Conservation (phyloP, 2,113 vertebrate genomes). For the Chlorodrepanis virens region DNA sequence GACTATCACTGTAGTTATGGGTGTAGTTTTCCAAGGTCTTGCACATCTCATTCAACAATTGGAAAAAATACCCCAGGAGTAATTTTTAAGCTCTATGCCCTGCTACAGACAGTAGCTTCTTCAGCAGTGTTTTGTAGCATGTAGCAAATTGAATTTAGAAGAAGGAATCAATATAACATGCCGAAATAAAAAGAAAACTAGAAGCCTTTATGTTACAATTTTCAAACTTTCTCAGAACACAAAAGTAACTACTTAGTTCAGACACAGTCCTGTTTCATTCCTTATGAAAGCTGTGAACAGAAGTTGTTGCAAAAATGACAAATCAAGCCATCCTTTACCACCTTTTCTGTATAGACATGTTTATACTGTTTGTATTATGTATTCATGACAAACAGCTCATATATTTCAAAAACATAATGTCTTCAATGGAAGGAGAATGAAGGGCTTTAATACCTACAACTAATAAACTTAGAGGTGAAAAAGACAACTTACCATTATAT, state of each 20-base stretch:
- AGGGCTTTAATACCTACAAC: not conserved
- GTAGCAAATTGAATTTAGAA: not conserved
- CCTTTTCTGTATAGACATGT: not conserved
- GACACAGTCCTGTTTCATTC: not conserved
- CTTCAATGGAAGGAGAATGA: not conserved
- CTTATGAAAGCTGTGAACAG: not conserved
- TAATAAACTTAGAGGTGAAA: not conserved
- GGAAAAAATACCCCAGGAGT: not conserved
- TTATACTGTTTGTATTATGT: not conserved
- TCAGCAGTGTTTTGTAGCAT: not conserved
- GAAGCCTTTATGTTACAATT: not conserved
- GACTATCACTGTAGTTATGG: not conserved
- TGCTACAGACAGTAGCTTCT: not conserved
- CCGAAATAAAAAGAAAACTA: not conserved
- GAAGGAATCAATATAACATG: not conserved
- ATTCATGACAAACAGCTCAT: not conserved
- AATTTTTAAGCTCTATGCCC: not conserved
- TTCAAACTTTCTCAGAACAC: not conserved
- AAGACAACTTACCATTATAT: constrained; percentile 93
- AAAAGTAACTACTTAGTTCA: not conserved
- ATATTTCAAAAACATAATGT: not conserved
- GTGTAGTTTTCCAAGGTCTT: not conserved
- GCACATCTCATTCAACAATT: not conserved
- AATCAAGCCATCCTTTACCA: not conserved
- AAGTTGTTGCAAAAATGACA: not conserved